Conservation (phyloP, 1,140 invertebrate genomes). For the Drosophila parabipectinata region DNA sequence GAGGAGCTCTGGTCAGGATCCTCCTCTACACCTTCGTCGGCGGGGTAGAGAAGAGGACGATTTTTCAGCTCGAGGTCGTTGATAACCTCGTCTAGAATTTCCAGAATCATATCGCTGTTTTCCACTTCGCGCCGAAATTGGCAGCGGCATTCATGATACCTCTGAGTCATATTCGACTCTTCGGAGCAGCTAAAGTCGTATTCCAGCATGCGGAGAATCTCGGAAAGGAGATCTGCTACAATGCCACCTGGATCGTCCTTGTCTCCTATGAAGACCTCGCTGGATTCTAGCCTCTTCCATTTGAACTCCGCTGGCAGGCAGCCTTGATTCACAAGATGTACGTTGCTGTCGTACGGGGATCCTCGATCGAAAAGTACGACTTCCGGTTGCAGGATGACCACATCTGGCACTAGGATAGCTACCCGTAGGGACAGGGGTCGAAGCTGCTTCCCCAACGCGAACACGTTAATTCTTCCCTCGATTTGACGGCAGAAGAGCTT, state of each 20-base stretch:
- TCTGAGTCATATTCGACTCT: slow-evolving; percentile 61
- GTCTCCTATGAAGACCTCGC: slow-evolving; percentile 39
- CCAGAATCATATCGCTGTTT: slow-evolving; percentile 29
- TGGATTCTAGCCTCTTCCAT: slow-evolving; percentile 60
- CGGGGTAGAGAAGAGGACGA: slow-evolving; percentile 38
- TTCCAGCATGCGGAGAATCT: slow-evolving; percentile 65
- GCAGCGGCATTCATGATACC: slow-evolving; percentile 70
- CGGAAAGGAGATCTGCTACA: slow-evolving; percentile 57
- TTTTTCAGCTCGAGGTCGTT: slow-evolving; percentile 61
- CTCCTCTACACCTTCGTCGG: not conserved
- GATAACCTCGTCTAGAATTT: slow-evolving; percentile 70
- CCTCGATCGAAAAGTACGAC: slow-evolving; percentile 62
- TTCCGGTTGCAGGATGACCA: slow-evolving; percentile 55
- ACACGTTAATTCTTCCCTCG: slow-evolving; percentile 59
- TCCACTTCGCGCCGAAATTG: slow-evolving; percentile 25
- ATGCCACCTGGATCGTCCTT: slow-evolving; percentile 51
- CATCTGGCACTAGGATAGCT: slow-evolving; percentile 41
- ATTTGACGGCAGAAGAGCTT: slow-evolving; percentile 39
- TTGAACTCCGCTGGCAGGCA: slow-evolving; percentile 57
- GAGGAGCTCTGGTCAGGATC: slow-evolving; percentile 40
- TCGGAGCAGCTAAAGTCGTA: slow-evolving; percentile 55
- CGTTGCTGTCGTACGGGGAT: slow-evolving; percentile 13
- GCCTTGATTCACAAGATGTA: slow-evolving; percentile 56
- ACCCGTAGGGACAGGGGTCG: slow-evolving; percentile 39
- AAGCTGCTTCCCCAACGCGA: slow-evolving; percentile 22